These are phyloP conservation scores for Triplophysa siluroides DNA, from an alignment of 2,113 vertebrate species.

Conservation along the genomic window DNA sequence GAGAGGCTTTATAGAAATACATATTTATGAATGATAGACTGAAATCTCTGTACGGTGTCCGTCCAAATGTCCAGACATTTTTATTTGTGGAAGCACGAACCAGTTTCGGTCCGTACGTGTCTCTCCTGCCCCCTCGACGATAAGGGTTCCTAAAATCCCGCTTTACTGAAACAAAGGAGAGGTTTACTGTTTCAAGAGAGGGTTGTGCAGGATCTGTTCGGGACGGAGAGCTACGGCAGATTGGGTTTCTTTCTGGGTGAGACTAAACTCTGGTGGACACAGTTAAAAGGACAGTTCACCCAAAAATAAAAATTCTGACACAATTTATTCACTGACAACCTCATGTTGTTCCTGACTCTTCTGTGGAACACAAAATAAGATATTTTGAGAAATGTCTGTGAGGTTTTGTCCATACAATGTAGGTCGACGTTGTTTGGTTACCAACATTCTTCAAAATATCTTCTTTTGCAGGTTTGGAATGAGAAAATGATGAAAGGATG, in stretches of 20 bases:
- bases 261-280: neutral
- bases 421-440: no score
- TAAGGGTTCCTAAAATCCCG: conserved; percentile 31
- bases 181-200: conserved; percentile 20
- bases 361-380: no score
- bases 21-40: conserved; percentile 24
- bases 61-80: neutral
- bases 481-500: no score
- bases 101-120: neutral
- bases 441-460: no score
- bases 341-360: no score
- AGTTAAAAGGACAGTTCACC: no score
- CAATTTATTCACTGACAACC: no score
- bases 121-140: neutral
- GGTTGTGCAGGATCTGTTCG: conserved; percentile 32
- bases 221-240: conserved; percentile 19
- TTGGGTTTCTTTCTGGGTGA: conserved; percentile 35
- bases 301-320: no score
- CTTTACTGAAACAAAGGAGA: conserved; percentile 22
- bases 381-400: no score
- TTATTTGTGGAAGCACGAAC: neutral
- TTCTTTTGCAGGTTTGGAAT: no score
- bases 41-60: neutral
- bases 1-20: conserved; percentile 27
- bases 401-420: no score